Evolutionary conservation across 2,797 vertebrate species (phyloP), one percentile per base, ranked within the genome.

Genomic region (Echiichthys vipera): DNA sequence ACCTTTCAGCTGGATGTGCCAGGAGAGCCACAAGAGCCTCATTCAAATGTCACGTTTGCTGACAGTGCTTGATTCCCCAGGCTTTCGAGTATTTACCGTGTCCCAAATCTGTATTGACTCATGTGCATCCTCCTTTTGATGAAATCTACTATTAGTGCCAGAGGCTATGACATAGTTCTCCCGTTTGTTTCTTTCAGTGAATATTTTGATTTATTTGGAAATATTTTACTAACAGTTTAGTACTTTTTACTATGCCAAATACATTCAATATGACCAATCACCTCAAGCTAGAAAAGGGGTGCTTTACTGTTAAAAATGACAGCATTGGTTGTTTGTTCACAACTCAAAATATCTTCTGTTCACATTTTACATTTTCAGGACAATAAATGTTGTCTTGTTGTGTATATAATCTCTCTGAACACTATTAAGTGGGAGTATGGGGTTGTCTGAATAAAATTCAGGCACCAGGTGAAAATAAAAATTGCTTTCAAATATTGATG

Each of bases 1-100:
- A 93, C 92, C 93, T 94, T 92, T 94, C 30, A 47, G 75, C 77
- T 74, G 51, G 55, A 89, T 83, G 83, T 85, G 80, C 58, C 32
- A 77, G 63, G 83, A 84, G 77, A 84, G 81, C 79, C 84, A 88
- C 77, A 74, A 87, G 84, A 89, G 78, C 39, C 36, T 55, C 50
- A 37, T 90, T 63, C 83, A 93, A 92, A 92, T 94, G 92, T 91
- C 89, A 90, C 83, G 78, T 81, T 83, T 77, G 72, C 64, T 83
- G 76, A 81, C 74, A 77, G 40, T 39, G 42, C 37, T 57, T 59
- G 55, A 74, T 74, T 27, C 72, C 71, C 47, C 37, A 36, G 58
- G 58, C 59, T 40, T 64, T 32, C 5, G 70, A 73, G 37, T 81
- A 57, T 85, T 86, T 72, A 81, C 77, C 6, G 24, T 13, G 55